Conservation (phyloP, 2,888 invertebrate genomes). For the Fragum whitleyi region DNA sequence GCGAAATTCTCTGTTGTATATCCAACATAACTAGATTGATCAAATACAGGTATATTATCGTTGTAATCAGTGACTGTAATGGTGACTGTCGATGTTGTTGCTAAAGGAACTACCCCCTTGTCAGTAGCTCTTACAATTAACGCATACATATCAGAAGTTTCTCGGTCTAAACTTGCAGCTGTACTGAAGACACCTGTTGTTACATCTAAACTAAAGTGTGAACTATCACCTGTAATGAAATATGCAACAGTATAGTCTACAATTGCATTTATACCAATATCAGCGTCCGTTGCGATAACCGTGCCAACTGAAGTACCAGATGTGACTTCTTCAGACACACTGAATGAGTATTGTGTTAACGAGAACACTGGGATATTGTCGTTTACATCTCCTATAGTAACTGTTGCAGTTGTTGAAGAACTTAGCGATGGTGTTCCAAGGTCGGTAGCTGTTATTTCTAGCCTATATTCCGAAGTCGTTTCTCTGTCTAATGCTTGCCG, state of each 20-base stretch:
- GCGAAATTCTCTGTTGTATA: slow-evolving; percentile 70
- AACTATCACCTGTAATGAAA: slow-evolving; percentile 60
- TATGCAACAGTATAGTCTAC: slow-evolving; percentile 63
- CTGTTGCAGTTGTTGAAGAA: slow-evolving; percentile 65
- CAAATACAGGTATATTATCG: slow-evolving; percentile 77
- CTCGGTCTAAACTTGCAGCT: slow-evolving; percentile 67
- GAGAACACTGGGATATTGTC: slow-evolving; percentile 76
- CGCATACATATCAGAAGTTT: slow-evolving; percentile 64
- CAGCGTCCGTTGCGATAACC: slow-evolving; percentile 72
- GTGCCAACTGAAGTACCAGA: slow-evolving; percentile 63
- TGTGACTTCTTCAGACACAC: slow-evolving; percentile 72
- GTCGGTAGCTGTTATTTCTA: slow-evolving; percentile 69
- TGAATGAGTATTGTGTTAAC: slow-evolving; percentile 64
- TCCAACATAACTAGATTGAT: slow-evolving; percentile 57
- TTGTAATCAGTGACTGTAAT: slow-evolving; percentile 77
- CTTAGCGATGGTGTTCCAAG: slow-evolving; percentile 61
- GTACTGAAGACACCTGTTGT: slow-evolving; percentile 66
- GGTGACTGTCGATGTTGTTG: slow-evolving; percentile 69
- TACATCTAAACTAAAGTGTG: slow-evolving; percentile 64
- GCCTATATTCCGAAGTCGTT: slow-evolving; percentile 66
- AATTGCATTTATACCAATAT: slow-evolving; percentile 71
- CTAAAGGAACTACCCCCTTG: slow-evolving; percentile 66
- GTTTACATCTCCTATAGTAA: slow-evolving; percentile 76
- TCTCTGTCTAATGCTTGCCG: slow-evolving; percentile 75
- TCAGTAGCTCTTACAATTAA: slow-evolving; percentile 72